Conservation (phyloP, 1,140 invertebrate genomes). For the Rhizoglyphus robini region DNA sequence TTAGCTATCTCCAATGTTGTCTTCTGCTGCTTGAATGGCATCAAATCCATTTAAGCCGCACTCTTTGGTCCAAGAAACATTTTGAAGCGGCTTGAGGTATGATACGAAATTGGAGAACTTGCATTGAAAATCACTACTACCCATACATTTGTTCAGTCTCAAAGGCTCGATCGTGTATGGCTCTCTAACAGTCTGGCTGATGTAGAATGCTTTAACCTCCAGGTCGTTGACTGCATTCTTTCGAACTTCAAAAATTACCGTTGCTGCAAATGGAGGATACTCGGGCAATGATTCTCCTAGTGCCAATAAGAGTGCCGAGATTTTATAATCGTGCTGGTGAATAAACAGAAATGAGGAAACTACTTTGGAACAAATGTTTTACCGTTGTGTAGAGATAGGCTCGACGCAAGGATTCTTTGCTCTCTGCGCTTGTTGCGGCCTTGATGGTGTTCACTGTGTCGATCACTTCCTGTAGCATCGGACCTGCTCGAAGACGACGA, state of each 20-base stretch:
- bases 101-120: too few species aligned
- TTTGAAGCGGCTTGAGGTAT: too few species aligned
- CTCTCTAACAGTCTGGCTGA: not conserved
- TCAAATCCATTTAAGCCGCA: too few species aligned
- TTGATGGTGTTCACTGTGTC: not conserved
- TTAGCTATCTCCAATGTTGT: too few species aligned
- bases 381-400: not conserved
- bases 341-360: not conserved
- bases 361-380: not conserved
- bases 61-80: too few species aligned
- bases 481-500: not conserved
- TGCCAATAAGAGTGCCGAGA: not conserved
- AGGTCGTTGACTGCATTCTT: not conserved
- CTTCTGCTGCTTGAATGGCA: too few species aligned
- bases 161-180: not conserved
- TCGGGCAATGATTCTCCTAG: not conserved
- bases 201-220: not conserved
- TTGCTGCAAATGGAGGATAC: constrained; percentile 11
- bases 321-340: constrained; percentile 9
- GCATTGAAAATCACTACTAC: not conserved
- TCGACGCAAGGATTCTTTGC: not conserved
- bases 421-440: not conserved
- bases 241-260: constrained; percentile 2
- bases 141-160: not conserved
- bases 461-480: not conserved